Percentiles rank a stretch among this genome's conserved stretches.
phyloP scores from a whole-genome alignment of 2,113 vertebrate species.

The Heterocephalus glaber region DNA sequence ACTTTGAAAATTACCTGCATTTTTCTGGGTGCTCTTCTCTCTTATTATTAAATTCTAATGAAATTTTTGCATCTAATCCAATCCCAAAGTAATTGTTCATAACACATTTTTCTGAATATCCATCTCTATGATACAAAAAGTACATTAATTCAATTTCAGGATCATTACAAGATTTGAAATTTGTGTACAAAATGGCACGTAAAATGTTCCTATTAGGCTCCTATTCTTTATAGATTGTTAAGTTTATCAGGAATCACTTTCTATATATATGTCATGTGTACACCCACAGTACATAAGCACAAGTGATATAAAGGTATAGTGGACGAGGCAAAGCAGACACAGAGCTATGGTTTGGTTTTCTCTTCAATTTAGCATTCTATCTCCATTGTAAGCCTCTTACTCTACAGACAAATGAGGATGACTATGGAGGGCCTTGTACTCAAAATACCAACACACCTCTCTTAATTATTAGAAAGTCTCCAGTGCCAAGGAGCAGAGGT shows the following conservation, averaged over 20 bases:
- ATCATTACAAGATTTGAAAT: not conserved
- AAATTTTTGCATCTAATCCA: conserved; percentile 98
- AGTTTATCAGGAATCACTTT: not conserved
- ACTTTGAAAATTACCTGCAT: conserved; percentile 90
- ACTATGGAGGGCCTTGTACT: not conserved
- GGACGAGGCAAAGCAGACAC: not conserved
- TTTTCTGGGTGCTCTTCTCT: conserved; percentile 98
- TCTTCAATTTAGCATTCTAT: not conserved
- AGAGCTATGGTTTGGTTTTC: not conserved
- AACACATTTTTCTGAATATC: conserved; percentile 98
- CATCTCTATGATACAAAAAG: conserved; percentile 88
- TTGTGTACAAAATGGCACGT: not conserved
- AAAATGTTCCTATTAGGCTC: not conserved
- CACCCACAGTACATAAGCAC: not conserved
- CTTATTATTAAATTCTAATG: conserved; percentile 99
- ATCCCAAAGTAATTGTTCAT: conserved; percentile 99
- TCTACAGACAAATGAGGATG: not conserved
- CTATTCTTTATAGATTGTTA: not conserved
- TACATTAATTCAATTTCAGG: conserved; percentile 46
- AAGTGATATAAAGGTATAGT: not conserved
- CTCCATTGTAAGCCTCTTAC: not conserved
- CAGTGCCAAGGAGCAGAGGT: too few species aligned
- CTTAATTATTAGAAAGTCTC: not conserved
- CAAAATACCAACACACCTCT: not conserved
- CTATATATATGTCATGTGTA: accelerated